Percentiles rank a stretch among this genome's conserved stretches.
These are phyloP conservation scores for Chionoecetes opilio DNA, from an alignment of 1,140 invertebrate species.

Conservation along the genomic window DNA sequence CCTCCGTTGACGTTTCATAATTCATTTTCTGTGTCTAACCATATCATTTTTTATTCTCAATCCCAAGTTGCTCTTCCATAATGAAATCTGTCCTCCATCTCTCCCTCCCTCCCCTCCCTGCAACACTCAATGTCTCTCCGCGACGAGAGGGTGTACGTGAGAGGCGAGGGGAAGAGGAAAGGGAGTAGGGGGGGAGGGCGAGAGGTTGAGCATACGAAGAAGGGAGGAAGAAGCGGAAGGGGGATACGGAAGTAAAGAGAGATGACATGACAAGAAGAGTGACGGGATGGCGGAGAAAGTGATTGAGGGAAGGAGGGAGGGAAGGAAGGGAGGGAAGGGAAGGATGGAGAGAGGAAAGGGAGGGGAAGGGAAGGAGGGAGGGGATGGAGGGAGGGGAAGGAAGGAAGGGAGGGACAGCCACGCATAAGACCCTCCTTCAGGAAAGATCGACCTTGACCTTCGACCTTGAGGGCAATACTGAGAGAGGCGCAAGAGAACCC, in stretches of 20 bases:
- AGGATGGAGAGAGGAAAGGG: not conserved
- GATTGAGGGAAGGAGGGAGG: not conserved
- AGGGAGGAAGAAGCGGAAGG: not conserved
- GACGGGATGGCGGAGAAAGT: not conserved
- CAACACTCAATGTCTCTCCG: constrained; percentile 3
- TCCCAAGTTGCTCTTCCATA: too few relatives aligned
- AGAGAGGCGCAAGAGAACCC: not conserved
- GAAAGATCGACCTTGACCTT: not conserved
- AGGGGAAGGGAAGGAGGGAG: not conserved
- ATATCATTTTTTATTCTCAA: too few relatives aligned
- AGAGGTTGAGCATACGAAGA: not conserved
- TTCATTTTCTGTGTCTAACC: not conserved
- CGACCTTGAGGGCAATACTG: not conserved
- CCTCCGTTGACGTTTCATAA: not conserved
- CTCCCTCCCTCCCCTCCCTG: not conserved
- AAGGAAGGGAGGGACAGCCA: not conserved
- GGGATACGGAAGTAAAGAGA: not conserved
- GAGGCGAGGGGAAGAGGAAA: not conserved
- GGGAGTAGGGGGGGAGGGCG: not conserved
- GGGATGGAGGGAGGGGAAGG: not conserved
- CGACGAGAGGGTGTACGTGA: not conserved
- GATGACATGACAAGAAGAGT: not conserved
- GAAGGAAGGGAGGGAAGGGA: not conserved
- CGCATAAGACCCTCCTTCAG: not conserved
- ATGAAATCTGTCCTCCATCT: not conserved